These are phyloP conservation scores for Manacus vitellinus DNA, from an alignment of 2,113 vertebrate genomes.

Conservation along the genomic window DNA sequence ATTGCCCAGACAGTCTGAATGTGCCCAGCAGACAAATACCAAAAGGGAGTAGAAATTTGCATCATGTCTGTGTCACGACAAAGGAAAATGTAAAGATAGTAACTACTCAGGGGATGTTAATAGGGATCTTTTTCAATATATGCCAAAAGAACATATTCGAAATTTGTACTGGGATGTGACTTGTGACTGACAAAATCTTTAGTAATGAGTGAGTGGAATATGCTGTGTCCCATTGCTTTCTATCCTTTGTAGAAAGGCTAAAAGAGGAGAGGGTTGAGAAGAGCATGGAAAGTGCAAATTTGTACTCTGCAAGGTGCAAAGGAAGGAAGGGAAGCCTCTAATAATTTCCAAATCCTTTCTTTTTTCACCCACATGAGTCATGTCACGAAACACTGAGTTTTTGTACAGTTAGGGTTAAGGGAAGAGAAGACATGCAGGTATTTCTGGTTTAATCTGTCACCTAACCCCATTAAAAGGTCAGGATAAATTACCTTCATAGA, in stretches of 20 bases:
- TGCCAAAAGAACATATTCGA: neutral
- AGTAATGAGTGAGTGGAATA: neutral
- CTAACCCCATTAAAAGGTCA: neutral
- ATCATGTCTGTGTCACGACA: conserved; percentile 21
- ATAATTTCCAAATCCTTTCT: neutral
- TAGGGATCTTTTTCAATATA: neutral
- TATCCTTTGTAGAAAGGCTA: neutral
- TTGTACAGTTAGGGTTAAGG: neutral
- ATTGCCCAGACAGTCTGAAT: conserved; percentile 43
- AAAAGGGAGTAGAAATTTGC: neutral
- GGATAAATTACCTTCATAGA: neutral
- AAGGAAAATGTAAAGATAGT: neutral
- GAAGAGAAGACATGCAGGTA: neutral
- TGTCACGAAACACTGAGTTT: neutral
- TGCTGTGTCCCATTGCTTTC: neutral
- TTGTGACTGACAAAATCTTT: neutral
- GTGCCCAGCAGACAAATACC: conserved; percentile 20
- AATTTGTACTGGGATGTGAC: neutral
- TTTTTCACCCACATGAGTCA: neutral
- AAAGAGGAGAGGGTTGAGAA: neutral
- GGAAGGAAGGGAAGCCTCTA: neutral
- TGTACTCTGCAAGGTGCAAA: neutral
- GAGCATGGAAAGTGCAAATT: neutral
- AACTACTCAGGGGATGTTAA: neutral
- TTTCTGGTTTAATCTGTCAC: neutral